Percentiles rank a stretch among this genome's conserved stretches.
Evolutionary conservation across 2,797 vertebrate genomes (phyloP).

Genomic region (Streptopelia turtur): DNA sequence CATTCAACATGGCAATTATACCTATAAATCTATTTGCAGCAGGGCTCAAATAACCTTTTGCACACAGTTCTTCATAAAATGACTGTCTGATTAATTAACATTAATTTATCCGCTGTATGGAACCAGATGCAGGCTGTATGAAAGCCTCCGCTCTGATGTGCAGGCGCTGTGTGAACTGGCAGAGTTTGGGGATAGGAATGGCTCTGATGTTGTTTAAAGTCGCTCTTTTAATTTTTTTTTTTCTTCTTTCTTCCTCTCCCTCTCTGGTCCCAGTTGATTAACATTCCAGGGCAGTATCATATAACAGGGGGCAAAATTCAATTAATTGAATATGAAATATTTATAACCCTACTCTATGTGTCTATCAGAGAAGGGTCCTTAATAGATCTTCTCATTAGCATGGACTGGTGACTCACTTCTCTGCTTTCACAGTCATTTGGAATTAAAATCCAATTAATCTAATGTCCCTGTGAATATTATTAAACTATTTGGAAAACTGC

Average conservation of each 20-base stretch:
- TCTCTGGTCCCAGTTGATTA: slow-evolving; percentile 74
- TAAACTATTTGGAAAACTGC: slow-evolving; percentile 83
- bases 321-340: slow-evolving; percentile 90
- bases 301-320: slow-evolving; percentile 82
- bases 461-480: slow-evolving; percentile 84
- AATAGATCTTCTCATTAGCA: slow-evolving; percentile 94
- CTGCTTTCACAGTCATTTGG: slow-evolving; percentile 84
- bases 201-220: slow-evolving; percentile 59
- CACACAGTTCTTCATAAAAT: slow-evolving; percentile 73
- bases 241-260: not conserved
- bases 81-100: slow-evolving; percentile 86
- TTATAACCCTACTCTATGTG: slow-evolving; percentile 85
- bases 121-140: slow-evolving; percentile 76
- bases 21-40: slow-evolving; percentile 80
- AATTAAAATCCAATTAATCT: slow-evolving; percentile 89
- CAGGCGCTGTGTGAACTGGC: slow-evolving; percentile 49
- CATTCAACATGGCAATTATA: slow-evolving; percentile 79
- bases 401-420: slow-evolving; percentile 92
- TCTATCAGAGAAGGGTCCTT: slow-evolving; percentile 86
- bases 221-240: slow-evolving; percentile 9
- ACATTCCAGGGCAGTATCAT: slow-evolving; percentile 79
- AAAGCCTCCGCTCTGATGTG: slow-evolving; percentile 55
- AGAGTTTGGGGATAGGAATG: slow-evolving; percentile 25
- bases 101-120: slow-evolving; percentile 79
- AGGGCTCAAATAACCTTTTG: slow-evolving; percentile 76